phyloP scores from a whole-genome alignment of 2,888 invertebrate species.

The Erebia aethiops region DNA sequence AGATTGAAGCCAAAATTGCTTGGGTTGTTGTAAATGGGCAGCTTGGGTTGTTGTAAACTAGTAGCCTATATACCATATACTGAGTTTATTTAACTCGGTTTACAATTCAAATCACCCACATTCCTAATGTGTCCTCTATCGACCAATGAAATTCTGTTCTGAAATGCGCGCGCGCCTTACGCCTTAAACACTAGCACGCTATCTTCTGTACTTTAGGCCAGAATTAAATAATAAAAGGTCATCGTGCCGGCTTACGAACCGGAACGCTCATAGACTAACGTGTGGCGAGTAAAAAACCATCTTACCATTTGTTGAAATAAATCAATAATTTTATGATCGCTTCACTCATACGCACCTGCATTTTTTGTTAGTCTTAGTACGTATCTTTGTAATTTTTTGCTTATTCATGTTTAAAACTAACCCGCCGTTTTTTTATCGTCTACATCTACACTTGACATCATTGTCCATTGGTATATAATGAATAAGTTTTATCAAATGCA shows the following conservation, averaged over 20 bases:
- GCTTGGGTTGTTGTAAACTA: too few relatives aligned
- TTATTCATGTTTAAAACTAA: constrained; percentile 15
- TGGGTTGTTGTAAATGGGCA: too few relatives aligned
- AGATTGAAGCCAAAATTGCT: too few relatives aligned
- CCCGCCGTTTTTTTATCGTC: background rate
- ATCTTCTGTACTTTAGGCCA: constrained; percentile 48
- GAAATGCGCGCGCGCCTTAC: too few relatives aligned
- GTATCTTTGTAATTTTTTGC: constrained; percentile 5
- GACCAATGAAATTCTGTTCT: too few relatives aligned
- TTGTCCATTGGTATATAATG: background rate
- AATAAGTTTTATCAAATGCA: background rate
- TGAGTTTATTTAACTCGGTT: too few relatives aligned
- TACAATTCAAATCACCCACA: too few relatives aligned
- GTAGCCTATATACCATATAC: too few relatives aligned
- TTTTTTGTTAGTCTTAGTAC: constrained; percentile 10
- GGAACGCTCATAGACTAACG: constrained; percentile 75
- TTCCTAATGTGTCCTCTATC: too few relatives aligned
- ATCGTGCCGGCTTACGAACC: constrained; percentile 79
- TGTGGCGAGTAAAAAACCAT: constrained; percentile 69
- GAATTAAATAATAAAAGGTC: constrained; percentile 75
- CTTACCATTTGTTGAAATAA: constrained; percentile 62
- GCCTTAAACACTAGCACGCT: constrained; percentile 42
- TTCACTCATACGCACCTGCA: constrained; percentile 26
- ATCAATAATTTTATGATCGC: constrained; percentile 43
- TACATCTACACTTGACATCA: background rate